A percentile compares a stretch with the other conserved stretches of the same genome.
phyloP scores from a whole-genome alignment of 2,113 vertebrate species.

The Scopus umbretta region DNA sequence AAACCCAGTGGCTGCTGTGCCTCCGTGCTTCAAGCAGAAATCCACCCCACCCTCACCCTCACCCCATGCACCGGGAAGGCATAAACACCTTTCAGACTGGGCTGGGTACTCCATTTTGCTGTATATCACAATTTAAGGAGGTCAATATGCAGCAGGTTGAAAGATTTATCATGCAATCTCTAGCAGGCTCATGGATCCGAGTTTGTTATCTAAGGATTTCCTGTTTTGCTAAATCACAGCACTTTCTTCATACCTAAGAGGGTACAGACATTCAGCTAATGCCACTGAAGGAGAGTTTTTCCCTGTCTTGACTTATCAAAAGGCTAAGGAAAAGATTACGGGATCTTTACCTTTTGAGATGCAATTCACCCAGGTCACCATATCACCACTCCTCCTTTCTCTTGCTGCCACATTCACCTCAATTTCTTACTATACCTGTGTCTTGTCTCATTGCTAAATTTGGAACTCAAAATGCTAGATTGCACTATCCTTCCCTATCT shows the following conservation, averaged over 20 bases:
- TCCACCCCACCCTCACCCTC: background rate
- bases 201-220: background rate
- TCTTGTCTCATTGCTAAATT: background rate
- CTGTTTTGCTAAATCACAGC: background rate
- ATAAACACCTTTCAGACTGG: background rate
- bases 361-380: background rate
- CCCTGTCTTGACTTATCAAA: background rate
- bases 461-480: background rate
- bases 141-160: background rate
- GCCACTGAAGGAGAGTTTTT: background rate
- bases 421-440: background rate
- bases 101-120: background rate
- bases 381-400: background rate
- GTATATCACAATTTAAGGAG: background rate
- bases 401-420: background rate
- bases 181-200: background rate
- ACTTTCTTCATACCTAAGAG: background rate
- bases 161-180: background rate
- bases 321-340: background rate
- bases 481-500: background rate
- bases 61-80: background rate
- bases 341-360: background rate
- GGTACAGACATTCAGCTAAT: background rate
- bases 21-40: background rate
- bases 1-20: background rate